Base-by-base conservation (phyloP, 2,113 vertebrate genomes). In the Dicentrarchus labrax region DNA sequence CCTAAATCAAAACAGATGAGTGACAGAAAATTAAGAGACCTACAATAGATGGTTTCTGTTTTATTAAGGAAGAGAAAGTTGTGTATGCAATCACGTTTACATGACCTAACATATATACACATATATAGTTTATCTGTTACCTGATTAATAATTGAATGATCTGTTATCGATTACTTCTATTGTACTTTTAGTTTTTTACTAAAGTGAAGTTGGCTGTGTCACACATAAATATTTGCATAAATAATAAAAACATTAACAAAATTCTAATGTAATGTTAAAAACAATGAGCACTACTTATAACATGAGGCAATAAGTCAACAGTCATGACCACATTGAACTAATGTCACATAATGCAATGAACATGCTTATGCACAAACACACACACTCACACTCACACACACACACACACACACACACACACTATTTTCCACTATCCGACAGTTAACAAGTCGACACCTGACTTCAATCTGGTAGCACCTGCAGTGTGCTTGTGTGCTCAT, bases 401-500 rank as follows among this genome's bases (percentile, higher is more conserved):
- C 47, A 80, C 43, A 80, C 64, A 86, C 56, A 62, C 8, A 56
- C 9, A 39, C 43, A 80, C 61, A 86, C 56, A 67, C 5, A 71
- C 24, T 12, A 54, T 82, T 76, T 87, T 43, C 64, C 8, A 64
- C 57, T 30, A 41, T 66, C 7, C 6, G 60, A 71, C 48, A 56
- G 83, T 83, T 84, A 83, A 83, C 83, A 78, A 93, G 78, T 93
- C 90, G 89, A 90, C 84, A 92, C 81, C 84, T 87, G 87, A 86
- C 79, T 92, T 85, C 80, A 92, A 75, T 82, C 84, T 87, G 80
- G 83, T 71, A 90, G 86, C 91, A 91, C 90, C 92, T 92, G 90
- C 92, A 72, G 45, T 77, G 24, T 59, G 85, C 51, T 77, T 77
- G 59, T 60, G 62, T 72, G 79, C 60, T 41, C 48, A 41, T 59